Base-by-base conservation (phyloP, 2,888 invertebrate genomes). In the Anodontia alba region DNA sequence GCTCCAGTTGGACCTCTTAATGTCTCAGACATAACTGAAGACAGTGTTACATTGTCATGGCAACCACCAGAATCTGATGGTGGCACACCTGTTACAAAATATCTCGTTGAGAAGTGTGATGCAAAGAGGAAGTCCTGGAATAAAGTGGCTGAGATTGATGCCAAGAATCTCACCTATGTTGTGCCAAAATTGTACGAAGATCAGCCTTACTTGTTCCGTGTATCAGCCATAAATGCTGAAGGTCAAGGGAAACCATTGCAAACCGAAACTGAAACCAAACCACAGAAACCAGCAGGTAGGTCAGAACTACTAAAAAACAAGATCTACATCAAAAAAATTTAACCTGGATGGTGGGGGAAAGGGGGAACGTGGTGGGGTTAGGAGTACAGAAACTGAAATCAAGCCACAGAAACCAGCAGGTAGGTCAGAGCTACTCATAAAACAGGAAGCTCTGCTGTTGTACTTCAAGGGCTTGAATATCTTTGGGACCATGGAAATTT, bases 181-280 rank as follows among this genome's bases (percentile, higher is more conserved):
- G 90, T 91, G 12, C 76, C 81, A 10, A 92, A 92, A 75, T 85
- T 94, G 62, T 81, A 92, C 23, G 93, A 94, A 68, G 92, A 92
- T 51, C 90, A 91, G 49, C 86, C 93, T 23, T 94, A 94, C 76
- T 77, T 91, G 84, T 94, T 94, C 92, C 87, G 94, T 68, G 92
- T 94, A 26, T 89, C 90, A 17, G 94, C 94, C 36, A 90, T 93
- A 62, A 94, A 94, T 87, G 86, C 77, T 46, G 89, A 89, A 70
- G 91, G 91, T 62, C 86, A 88, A 74, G 84, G 91, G 36, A 97
- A 97, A 80, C 90, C 93, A 36, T 83, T 93, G 33, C 86, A 87
- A 51, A 89, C 92, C 12, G 88, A 89, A 23, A 43, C 76, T 46
- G 90, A 90, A 42, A 82, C 90, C 68, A 83, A 76, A 78, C 90